Percentiles rank a stretch among this genome's conserved stretches.
phyloP scores from a whole-genome alignment of 2,113 vertebrate species.

The Callithrix jacchus region DNA sequence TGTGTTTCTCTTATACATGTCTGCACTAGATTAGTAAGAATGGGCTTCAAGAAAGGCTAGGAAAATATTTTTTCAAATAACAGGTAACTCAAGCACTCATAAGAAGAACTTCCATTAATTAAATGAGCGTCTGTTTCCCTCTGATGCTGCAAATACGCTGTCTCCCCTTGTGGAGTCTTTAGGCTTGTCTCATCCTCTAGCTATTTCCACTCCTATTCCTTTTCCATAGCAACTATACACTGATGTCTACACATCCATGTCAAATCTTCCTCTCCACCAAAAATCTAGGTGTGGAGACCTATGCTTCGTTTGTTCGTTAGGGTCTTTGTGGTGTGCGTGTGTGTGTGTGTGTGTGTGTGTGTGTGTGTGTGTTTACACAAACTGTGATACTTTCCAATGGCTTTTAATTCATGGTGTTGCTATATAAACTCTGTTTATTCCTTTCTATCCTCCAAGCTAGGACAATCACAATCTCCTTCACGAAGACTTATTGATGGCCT shows the following conservation, averaged over 20 bases:
- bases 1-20: not conserved
- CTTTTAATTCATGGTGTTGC: not conserved
- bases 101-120: not conserved
- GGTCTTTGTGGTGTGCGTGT: not conserved
- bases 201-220: not conserved
- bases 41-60: not conserved
- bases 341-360: not conserved
- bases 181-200: not conserved
- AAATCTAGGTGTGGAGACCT: not conserved
- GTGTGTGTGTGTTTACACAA: not conserved
- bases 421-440: not conserved
- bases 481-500: not conserved
- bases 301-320: not conserved
- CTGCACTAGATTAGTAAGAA: not conserved
- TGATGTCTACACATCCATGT: not conserved
- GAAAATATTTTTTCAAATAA: not conserved
- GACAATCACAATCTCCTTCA: not conserved
- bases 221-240: accelerated
- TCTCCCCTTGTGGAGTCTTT: not conserved
- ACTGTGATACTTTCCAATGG: not conserved
- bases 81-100: accelerated
- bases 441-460: not conserved
- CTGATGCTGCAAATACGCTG: not conserved
- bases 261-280: not conserved
- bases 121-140: not conserved